Base-by-base conservation (phyloP, 2,797 vertebrate species). In the Enteromius viviparus region DNA sequence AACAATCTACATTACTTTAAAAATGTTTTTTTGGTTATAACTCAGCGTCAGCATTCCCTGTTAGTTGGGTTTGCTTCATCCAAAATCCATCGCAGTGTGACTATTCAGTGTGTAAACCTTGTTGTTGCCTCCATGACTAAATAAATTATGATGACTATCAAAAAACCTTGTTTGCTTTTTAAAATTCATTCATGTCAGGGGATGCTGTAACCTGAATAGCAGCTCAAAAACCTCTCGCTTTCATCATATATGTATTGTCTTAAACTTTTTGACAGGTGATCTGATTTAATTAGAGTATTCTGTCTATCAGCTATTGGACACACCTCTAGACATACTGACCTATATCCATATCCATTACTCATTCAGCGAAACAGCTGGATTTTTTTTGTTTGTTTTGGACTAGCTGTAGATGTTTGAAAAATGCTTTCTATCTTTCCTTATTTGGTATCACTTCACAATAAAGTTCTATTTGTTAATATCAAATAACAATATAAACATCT, bases 241-340 rank as follows among this genome's bases (percentile, higher is more conserved):
- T 49, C 40, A 26, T 29, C 65, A 21, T 7, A 64, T 19, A 3
- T 58, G 21, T 58, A 23, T 40, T 40, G 34, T 12, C 19, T n/a
- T 40, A 12, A 68, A 68, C 34, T 1, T 40, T 68, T 68, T 37
- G 32, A 11, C 65, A 37, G 65, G 17, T 37, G 32, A 21, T 37
- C 17, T 66, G 23, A 21, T 49, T 49, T 60, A 32, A 53, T 40
- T 45, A 32, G 19, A 32, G 32, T 12, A 45, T 45, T 58, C 15
- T 23, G 14, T 76, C 29, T 11, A 23, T 26, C 47, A 6, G 19
- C 26, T 15, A 60, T 2, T 26, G 6, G 64, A 65, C 15, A 23
- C 19, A 37, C 17, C 47, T 17, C 71, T 21, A 26, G 81, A 76
- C 71, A 71, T 26, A 81, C 79, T 85, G 42, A 53, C 53, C 42